Evolutionary conservation across 1,140 invertebrate genomes (phyloP).

Genomic region (Steinernema feltiae): DNA sequence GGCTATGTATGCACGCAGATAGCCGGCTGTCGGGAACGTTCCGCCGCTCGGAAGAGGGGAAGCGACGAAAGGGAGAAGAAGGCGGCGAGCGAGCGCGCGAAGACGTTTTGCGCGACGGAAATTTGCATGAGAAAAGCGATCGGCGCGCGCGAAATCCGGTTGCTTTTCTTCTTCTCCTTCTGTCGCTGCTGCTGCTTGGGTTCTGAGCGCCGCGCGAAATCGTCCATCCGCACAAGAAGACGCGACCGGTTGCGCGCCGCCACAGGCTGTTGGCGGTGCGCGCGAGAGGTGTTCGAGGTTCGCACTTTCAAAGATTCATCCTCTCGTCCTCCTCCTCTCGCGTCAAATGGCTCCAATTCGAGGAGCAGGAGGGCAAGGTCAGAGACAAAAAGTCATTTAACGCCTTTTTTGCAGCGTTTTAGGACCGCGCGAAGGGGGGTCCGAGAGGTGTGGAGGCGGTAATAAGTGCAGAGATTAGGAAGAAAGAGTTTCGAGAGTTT

Average conservation of each 20-base stretch:
- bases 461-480: not conserved
- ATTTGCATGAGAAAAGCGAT: constrained; percentile 13
- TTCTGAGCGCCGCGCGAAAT: not conserved
- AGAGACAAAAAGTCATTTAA: not conserved
- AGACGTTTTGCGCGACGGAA: not conserved
- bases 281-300: constrained; percentile 6
- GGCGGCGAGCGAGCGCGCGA: no score
- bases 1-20: no score
- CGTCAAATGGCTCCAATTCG: no score
- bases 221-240: not conserved
- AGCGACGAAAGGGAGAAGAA: no score
- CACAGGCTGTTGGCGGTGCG: no score
- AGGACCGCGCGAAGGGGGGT: not conserved
- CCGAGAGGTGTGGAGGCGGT: no score
- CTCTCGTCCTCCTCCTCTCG: no score
- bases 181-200: no score
- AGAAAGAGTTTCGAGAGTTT: no score
- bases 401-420: not conserved
- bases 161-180: constrained; percentile 6
- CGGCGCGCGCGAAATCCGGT: not conserved
- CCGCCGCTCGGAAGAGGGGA: no score
- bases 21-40: no score
- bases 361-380: not conserved
- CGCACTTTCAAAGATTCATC: not conserved
- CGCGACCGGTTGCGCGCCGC: not conserved